Evolutionary conservation across 2,888 invertebrate genomes (phyloP).

Genomic region (Muscina levida): DNA sequence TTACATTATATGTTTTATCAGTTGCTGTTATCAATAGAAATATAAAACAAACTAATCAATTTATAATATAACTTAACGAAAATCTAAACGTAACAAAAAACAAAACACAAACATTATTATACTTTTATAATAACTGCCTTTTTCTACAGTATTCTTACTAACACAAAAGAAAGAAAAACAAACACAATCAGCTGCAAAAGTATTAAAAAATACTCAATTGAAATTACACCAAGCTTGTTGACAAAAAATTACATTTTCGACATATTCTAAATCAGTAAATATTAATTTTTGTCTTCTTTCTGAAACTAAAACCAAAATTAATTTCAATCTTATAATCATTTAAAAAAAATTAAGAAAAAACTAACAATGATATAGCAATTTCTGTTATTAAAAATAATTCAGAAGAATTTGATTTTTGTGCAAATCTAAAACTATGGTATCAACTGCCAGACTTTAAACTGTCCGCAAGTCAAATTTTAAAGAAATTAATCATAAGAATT

Average conservation of each 20-base stretch:
- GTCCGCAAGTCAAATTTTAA: too few species aligned
- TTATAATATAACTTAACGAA: neutral
- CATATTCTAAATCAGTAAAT: too few species aligned
- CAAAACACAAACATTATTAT: slow-evolving; percentile 8
- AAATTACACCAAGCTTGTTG: too few species aligned
- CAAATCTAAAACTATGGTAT: too few species aligned
- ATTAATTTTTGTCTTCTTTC: too few species aligned
- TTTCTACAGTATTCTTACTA: slow-evolving; percentile 57
- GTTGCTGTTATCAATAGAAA: slow-evolving; percentile 46
- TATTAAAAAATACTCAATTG: slow-evolving; percentile 34
- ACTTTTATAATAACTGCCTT: slow-evolving; percentile 57
- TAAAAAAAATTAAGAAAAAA: neutral
- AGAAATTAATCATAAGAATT: too few species aligned
- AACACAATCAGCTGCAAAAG: slow-evolving; percentile 16
- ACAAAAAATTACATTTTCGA: too few species aligned
- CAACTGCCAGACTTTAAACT: too few species aligned
- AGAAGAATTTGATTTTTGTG: too few species aligned
- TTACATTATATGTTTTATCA: slow-evolving; percentile 48
- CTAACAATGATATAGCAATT: too few species aligned
- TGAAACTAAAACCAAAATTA: too few species aligned
- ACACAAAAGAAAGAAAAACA: slow-evolving; percentile 18
- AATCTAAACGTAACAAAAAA: slow-evolving; percentile 14
- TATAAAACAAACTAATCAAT: slow-evolving; percentile 15
- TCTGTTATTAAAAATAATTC: too few species aligned
- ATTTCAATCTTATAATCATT: neutral